Evolutionary conservation across 2,888 invertebrate species (phyloP), one percentile per base, ranked within the genome.

Genomic region (Dryadula phaetusa): DNA sequence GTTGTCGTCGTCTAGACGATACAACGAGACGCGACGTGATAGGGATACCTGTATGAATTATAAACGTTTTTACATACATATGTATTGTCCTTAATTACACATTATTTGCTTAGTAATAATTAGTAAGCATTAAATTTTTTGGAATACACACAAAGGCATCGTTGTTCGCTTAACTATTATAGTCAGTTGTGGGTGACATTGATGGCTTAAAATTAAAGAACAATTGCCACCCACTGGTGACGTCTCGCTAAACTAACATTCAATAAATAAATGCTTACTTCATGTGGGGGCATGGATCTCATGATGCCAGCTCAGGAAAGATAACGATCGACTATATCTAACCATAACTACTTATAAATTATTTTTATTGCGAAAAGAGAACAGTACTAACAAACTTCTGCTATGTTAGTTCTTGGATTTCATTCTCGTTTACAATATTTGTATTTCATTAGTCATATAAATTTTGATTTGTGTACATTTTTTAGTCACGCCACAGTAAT

Each of bases 1-100:
- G 77, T 78, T 76, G 82, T 77, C 78, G 77, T 81, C 78, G 90
- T 91, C 91, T 90, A 91, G 91, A 90, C 90, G 82, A 79, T 69
- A 77, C 80, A 78, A 76, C 81, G 87, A 88, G 89, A 89, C 87
- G 77, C 76, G 83, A 81, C 77, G 81, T 84, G 86, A 84, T 84
- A 80, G 78, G 77, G 79, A 82, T 65, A 56, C 63, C 46, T 44
- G 25, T 60, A 64, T 61, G 12, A 56, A 44, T 63, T 64, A 64
- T 65, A 61, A 62, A 68, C 64, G 18, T 61, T 52, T 46, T 16
- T 42, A 40, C 16, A 22, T 42, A 25, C 49, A 52, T 34, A 61
- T 20, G 7, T 40, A 32, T 7, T 37, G 37, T 8, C 3, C 12
- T 7, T 37, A 54, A 34, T 25, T 25, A 12, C n/a, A 25, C 10